Conservation (phyloP, 1,140 invertebrate genomes). For the Hesperophylax magnus region DNA sequence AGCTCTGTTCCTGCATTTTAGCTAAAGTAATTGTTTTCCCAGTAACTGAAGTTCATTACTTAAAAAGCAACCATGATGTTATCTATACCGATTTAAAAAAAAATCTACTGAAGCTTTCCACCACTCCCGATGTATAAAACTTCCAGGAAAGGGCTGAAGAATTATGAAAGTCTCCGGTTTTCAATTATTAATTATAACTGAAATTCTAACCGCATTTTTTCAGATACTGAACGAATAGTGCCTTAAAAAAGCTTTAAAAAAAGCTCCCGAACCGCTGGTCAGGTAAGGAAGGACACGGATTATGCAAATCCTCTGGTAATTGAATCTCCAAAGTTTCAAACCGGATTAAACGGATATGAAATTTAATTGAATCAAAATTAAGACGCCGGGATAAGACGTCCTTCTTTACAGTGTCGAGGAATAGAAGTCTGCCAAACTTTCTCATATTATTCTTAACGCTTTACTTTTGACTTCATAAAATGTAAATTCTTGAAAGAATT, state of each 20-base stretch:
- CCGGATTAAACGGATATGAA: constrained; percentile 52
- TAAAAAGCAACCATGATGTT: too few relatives aligned
- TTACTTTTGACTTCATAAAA: background rate
- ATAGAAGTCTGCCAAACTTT: background rate
- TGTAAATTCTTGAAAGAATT: background rate
- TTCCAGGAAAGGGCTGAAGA: too few relatives aligned
- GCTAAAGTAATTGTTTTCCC: too few relatives aligned
- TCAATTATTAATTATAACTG: constrained; percentile 20
- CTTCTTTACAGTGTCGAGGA: background rate
- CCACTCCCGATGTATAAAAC: too few relatives aligned
- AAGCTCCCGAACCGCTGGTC: constrained; percentile 24
- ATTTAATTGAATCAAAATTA: constrained; percentile 57
- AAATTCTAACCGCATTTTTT: background rate
- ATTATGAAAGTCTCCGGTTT: background rate
- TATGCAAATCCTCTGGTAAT: constrained; percentile 54
- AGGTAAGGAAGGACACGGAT: constrained; percentile 51
- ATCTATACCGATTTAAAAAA: too few relatives aligned
- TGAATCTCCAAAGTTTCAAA: constrained; percentile 53
- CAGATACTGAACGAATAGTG: background rate
- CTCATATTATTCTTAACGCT: background rate
- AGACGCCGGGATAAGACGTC: constrained; percentile 13
- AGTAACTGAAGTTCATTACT: too few relatives aligned
- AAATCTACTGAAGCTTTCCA: too few relatives aligned
- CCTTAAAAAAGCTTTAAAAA: constrained; percentile 17
- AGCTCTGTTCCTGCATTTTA: too few relatives aligned